Percentiles rank a stretch among this genome's conserved stretches.
phyloP scores from a whole-genome alignment of 1,140 invertebrate species.

The Drosophila albomicans region DNA sequence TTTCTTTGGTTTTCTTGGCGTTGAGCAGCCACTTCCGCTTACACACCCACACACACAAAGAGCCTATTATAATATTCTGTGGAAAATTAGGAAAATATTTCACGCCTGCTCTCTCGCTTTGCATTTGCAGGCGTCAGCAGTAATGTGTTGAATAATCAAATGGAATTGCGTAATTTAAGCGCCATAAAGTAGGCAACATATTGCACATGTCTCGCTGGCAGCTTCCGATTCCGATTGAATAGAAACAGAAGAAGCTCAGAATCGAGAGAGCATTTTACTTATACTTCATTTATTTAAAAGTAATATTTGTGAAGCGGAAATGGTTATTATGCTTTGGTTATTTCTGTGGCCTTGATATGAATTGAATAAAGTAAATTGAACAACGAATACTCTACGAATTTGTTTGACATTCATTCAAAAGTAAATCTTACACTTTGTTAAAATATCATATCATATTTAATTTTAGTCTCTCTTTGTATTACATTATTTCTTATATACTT shows the following conservation, averaged over 20 bases:
- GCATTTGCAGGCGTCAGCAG: background rate
- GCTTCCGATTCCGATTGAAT: background rate
- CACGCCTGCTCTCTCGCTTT: background rate
- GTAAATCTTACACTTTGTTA: too few species aligned
- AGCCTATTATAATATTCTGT: background rate
- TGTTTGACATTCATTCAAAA: background rate
- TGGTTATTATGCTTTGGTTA: slow-evolving; percentile 2
- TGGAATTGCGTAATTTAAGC: background rate
- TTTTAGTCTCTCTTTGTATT: background rate
- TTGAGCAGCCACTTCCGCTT: background rate
- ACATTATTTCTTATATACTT: background rate
- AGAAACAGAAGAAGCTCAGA: background rate
- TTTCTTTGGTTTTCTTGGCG: background rate
- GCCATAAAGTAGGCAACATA: background rate
- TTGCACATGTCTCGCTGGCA: too few species aligned
- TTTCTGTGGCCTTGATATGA: background rate
- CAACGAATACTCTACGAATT: background rate
- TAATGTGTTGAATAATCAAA: background rate
- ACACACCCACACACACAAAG: background rate
- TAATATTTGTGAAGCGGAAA: background rate
- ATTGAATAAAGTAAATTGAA: background rate
- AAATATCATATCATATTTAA: background rate
- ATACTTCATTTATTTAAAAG: background rate
- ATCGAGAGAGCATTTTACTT: background rate
- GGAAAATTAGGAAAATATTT: slow-evolving; percentile 1